Percentiles rank a stretch among this genome's conserved stretches.
These are phyloP conservation scores for Scolanthus callimorphus DNA, from an alignment of 92 coral and sea anemone genomes.

Conservation along the genomic window DNA sequence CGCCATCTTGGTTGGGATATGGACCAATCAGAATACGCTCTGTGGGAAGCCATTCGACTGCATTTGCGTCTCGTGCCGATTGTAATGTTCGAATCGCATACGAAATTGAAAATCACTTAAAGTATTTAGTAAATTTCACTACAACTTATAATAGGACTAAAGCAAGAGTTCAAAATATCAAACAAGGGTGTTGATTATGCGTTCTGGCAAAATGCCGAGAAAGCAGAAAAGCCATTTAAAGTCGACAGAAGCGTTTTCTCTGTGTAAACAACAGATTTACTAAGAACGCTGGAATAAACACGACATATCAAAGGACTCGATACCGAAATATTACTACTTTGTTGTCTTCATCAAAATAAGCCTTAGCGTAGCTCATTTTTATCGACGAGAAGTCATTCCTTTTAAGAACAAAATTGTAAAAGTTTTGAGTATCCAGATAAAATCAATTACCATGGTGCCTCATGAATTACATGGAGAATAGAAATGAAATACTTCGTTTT, in stretches of 20 bases:
- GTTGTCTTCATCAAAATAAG: too few species aligned
- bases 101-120: neutral
- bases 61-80: neutral
- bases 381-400: too few species aligned
- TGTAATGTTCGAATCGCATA: neutral
- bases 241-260: neutral
- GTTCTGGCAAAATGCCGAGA: too few species aligned
- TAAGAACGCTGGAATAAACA: neutral
- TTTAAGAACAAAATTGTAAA: too few species aligned
- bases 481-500: too few species aligned
- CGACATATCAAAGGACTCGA: neutral
- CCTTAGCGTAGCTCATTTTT: too few species aligned
- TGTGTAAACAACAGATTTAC: neutral
- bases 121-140: neutral
- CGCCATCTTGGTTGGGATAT: constrained; percentile 43
- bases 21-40: constrained; percentile 45
- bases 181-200: neutral
- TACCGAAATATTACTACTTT: too few species aligned
- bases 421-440: too few species aligned
- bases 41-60: constrained; percentile 43
- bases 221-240: too few species aligned
- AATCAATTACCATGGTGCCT: neutral
- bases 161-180: neutral
- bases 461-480: too few species aligned
- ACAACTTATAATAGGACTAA: neutral